Evolutionary conservation across 2,113 vertebrate genomes (phyloP), one percentile per base, ranked within the genome.

Genomic region (Anoplopoma fimbria): DNA sequence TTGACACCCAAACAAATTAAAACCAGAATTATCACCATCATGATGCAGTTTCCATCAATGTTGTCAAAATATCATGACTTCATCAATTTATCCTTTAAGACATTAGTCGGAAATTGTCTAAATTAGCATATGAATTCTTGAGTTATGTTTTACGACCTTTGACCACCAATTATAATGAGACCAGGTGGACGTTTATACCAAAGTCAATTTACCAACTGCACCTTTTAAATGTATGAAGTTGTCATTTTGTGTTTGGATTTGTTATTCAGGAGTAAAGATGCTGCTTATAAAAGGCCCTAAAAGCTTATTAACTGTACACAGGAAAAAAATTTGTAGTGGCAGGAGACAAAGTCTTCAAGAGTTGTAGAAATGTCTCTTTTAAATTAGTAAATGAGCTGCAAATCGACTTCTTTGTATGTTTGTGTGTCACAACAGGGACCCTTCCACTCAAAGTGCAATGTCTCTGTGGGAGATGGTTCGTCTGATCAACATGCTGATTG

Each of bases 381-480:
- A 36, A 53, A 70, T 25, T 14, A 21, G 15, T 6, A 29, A 61
- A 27, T 58, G 4, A 47, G 1, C 34, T 33, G 27, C 9, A 1
- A n/a, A 17, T 4, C 25, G 19, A 55, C 12, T 21, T 31, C 1
- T 31, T 5, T 31, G 27, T 31, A n/a, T 57, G 53, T 25, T n/a
- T 91, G 23, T 75, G 31, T 83, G 36, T 67, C 1, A 4, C n/a
- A 1, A 10, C 77, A 99, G 98, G 97, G 94, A 91, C 47, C 95
- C 95, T 0, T 89, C 93, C 17, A 27, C 90, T 36, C 76, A 79
- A 62, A 92, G 93, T 0, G 53, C 94, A 6, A 42, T 97, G 13
- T 96, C 97, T 10, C 93, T 99, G 65, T 98, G 97, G 98, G 98
- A 99, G 86, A 96, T 98, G 96, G 89, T 96, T 5, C 95, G 97